A percentile compares a stretch with the other conserved stretches of the same genome.
These are phyloP conservation scores for Psittacula echo DNA, from an alignment of 2,797 vertebrate species.

Conservation along the genomic window DNA sequence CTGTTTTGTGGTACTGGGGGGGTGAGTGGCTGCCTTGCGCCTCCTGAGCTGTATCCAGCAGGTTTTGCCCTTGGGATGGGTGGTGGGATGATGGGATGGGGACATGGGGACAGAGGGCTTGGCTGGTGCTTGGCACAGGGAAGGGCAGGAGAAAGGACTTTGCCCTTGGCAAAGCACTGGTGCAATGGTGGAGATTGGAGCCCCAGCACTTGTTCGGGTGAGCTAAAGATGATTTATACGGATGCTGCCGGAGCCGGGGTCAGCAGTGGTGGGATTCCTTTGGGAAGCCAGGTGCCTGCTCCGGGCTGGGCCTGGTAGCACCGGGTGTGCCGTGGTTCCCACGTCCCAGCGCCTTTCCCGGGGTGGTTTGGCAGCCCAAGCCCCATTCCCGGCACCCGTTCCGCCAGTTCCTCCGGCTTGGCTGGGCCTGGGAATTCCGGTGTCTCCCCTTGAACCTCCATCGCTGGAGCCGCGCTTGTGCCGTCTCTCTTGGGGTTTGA, in stretches of 20 bases:
- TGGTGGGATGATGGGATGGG: accelerated
- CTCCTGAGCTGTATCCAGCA: accelerated
- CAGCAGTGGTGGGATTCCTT: background rate
- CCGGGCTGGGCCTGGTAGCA: background rate
- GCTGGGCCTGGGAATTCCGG: background rate
- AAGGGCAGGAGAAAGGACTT: background rate
- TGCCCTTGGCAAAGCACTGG: background rate
- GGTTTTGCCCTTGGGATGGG: background rate
- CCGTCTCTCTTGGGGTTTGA: accelerated
- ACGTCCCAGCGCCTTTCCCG: background rate
- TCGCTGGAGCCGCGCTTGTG: accelerated
- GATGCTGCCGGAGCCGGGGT: background rate
- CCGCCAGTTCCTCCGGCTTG: conserved; percentile 8
- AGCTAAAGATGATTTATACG: accelerated
- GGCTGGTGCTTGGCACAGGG: background rate
- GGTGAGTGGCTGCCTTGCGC: accelerated
- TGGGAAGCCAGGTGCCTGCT: background rate
- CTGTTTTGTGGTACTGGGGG: accelerated
- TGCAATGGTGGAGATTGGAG: background rate
- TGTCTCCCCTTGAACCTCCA: background rate
- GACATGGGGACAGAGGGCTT: background rate
- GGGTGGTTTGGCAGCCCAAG: background rate
- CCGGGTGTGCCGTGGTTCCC: background rate
- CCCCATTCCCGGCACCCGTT: background rate
- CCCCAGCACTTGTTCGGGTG: background rate